Evolutionary conservation across 2,113 vertebrate species (phyloP).

Genomic region (Oryzias javanicus): DNA sequence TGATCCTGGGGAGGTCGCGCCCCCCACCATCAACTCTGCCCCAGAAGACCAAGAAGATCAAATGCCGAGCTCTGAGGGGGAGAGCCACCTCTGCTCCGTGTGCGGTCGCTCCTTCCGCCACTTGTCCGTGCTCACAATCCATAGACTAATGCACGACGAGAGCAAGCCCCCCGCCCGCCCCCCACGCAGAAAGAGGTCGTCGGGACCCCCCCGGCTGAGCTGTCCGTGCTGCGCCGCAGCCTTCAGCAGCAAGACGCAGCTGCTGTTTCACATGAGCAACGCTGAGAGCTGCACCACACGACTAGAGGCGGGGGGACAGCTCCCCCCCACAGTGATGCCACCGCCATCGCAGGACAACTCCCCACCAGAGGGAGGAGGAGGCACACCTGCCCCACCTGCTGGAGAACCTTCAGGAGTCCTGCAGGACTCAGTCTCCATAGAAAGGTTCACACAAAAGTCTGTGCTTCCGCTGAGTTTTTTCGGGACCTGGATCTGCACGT

Average conservation of each 20-base stretch:
- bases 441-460: too few relatives aligned
- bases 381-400: not conserved
- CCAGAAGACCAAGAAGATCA: not conserved
- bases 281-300: not conserved
- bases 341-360: constrained; percentile 13
- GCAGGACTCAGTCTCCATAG: too few relatives aligned
- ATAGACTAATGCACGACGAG: constrained; percentile 24
- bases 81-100: constrained; percentile 19
- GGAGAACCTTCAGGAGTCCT: not conserved
- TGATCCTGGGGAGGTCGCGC: not conserved
- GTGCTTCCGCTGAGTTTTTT: too few relatives aligned
- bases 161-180: constrained; percentile 38
- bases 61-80: not conserved
- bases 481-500: too few relatives aligned
- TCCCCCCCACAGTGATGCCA: too few relatives aligned
- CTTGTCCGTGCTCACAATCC: constrained; percentile 37
- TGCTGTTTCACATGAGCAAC: constrained; percentile 38
- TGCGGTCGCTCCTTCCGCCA: constrained; percentile 46
- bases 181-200: constrained; percentile 42
- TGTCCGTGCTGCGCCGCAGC: constrained; percentile 11
- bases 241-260: constrained; percentile 29
- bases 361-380: not conserved
- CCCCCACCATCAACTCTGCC: not conserved
- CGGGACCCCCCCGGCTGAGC: constrained; percentile 22
- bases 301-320: too few relatives aligned